Base-by-base conservation (phyloP, 2,113 vertebrate genomes). In the Nothocercus nigrocapillus region DNA sequence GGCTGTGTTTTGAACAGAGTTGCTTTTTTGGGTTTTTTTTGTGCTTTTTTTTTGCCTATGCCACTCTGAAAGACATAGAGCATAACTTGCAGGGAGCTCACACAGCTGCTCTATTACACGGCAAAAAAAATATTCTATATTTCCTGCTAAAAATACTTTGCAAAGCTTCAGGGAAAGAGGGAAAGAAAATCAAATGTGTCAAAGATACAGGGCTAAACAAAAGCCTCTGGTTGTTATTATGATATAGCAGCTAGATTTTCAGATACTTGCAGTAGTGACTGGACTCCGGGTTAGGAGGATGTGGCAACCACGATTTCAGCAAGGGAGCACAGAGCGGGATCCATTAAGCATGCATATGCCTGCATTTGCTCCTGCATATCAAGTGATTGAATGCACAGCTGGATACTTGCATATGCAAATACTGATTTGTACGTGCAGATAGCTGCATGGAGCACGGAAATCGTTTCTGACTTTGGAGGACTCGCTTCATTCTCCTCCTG, bases 341-440 rank as follows among this genome's bases (percentile, higher is more conserved):
- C 3, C 28, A 54, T 36, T 62, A 40, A 76, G 62, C 49, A 44
- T 1, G 58, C 70, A 3, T 66, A 25, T 4, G 44, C 40, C 83
- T 62, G 89, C 75, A 45, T 83, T 74, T 34, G 78, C 82, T 78
- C 4, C 0, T 0, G 89, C 62, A 25, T 5, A 38, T 78, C 66
- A 5, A 94, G 73, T 7, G 59, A 12, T 20, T 32, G 88, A 84
- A 88, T 7, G 47, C 93, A 93, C 95, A 96, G 95, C 94, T 94
- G 93, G 94, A 76, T 36, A 30, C 93, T 90, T 42, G 54, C 86
- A 30, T 80, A 77, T 91, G 92, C 86, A 96, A 92, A 95, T 63
- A 58, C 73, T 2, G 0, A 34, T 58, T 68, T 42, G 83, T 44
- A 62, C 4, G 2, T 36, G 70, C 90, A 75, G 90, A 90, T 67